A percentile compares a stretch with the other conserved stretches of the same genome.
Conservation (phyloP, 2,888 invertebrate genomes). For the Idaea biselata region DNA sequence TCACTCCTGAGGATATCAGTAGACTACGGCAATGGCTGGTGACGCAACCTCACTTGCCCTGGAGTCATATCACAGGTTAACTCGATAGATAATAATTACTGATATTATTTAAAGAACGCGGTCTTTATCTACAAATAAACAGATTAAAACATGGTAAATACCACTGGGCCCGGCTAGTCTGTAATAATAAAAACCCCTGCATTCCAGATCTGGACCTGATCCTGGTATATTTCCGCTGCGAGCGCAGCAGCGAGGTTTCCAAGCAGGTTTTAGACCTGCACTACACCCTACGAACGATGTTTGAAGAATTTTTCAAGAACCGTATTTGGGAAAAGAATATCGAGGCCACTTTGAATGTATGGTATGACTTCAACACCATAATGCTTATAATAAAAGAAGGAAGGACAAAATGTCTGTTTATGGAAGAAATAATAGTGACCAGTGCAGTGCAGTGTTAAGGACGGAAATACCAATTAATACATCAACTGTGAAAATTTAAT, state of each 20-base stretch:
- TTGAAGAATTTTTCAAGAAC: slow-evolving; percentile 82
- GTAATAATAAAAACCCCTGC: not conserved
- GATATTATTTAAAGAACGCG: not conserved
- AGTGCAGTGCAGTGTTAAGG: too few relatives aligned
- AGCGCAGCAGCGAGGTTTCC: slow-evolving; percentile 83
- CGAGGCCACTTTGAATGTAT: slow-evolving; percentile 56
- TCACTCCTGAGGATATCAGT: slow-evolving; percentile 82
- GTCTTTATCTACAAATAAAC: too few relatives aligned
- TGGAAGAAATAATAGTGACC: too few relatives aligned
- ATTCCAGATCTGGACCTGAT: slow-evolving; percentile 79
- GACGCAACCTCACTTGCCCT: slow-evolving; percentile 84
- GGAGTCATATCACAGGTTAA: slow-evolving; percentile 73
- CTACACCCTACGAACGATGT: slow-evolving; percentile 84
- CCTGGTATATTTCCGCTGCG: slow-evolving; percentile 86
- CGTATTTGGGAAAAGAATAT: slow-evolving; percentile 71
- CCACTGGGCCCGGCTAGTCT: too few relatives aligned
- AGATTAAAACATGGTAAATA: too few relatives aligned
- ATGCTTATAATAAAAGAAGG: too few relatives aligned
- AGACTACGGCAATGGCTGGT: slow-evolving; percentile 83
- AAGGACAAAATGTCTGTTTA: too few relatives aligned
- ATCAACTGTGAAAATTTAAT: too few relatives aligned
- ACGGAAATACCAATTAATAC: too few relatives aligned
- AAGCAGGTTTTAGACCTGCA: slow-evolving; percentile 86
- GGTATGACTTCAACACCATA: slow-evolving; percentile 62
- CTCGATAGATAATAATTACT: not conserved